Evolutionary conservation across 2,797 vertebrate genomes (phyloP).

Genomic region (Aratinga solstitialis): DNA sequence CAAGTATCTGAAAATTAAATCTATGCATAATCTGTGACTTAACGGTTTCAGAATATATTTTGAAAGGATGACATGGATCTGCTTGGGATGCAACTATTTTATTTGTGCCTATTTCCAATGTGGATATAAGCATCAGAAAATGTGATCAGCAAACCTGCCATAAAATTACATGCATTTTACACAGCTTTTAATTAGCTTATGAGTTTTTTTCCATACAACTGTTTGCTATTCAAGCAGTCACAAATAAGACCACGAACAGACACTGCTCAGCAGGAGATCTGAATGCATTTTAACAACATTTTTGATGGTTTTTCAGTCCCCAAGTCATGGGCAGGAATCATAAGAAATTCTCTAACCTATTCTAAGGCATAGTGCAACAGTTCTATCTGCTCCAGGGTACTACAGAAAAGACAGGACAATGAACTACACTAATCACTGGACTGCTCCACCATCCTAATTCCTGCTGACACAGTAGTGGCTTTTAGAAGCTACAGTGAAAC

Average conservation of each 20-base stretch:
- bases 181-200: neutral
- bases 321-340: neutral
- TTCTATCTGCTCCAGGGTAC: neutral
- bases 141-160: neutral
- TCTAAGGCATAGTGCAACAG: neutral
- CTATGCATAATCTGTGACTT: neutral
- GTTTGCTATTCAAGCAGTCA: neutral
- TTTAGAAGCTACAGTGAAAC: neutral
- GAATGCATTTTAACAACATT: neutral
- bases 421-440: neutral
- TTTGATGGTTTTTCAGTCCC: neutral
- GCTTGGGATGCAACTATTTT: neutral
- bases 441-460: neutral
- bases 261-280: neutral
- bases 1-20: neutral
- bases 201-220: neutral
- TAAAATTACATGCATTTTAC: neutral
- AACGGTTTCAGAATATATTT: neutral
- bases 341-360: neutral
- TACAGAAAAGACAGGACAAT: neutral
- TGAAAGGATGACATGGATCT: neutral
- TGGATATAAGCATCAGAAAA: neutral
- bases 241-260: neutral
- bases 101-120: neutral
- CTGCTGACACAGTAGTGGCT: neutral